Conservation (phyloP, 37 sponge, comb jelly and placozoan genomes). For the Mnemiopsis leidyi region DNA sequence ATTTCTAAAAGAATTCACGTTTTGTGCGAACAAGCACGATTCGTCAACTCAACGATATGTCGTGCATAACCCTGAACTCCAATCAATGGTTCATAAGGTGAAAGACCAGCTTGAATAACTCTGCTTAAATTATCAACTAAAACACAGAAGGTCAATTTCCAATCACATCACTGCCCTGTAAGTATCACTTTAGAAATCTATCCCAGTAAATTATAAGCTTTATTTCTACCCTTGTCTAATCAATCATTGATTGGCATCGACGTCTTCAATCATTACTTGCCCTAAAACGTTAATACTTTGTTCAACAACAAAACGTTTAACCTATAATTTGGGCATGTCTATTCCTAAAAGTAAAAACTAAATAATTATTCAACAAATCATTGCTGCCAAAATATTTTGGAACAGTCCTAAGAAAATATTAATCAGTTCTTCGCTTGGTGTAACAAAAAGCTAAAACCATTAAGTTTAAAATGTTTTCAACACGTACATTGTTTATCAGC, state of each 20-base stretch:
- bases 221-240: neutral
- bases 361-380: neutral
- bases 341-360: neutral
- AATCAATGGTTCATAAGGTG: neutral
- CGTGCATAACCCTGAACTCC: neutral
- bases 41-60: neutral
- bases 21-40: neutral
- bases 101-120: constrained; percentile 6
- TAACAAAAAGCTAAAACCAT: neutral
- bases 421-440: neutral
- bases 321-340: neutral
- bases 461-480: neutral
- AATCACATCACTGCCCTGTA: neutral
- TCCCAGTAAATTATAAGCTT: neutral
- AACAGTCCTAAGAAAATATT: neutral
- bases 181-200: neutral
- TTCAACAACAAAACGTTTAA: neutral
- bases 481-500: neutral
- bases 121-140: neutral
- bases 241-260: neutral
- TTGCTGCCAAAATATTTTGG: neutral
- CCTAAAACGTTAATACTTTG: neutral
- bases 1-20: neutral
- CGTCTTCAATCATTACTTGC: neutral
- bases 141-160: constrained; percentile 7